Evolutionary conservation across 2,888 invertebrate genomes (phyloP).

Genomic region (Tenodera sinensis): DNA sequence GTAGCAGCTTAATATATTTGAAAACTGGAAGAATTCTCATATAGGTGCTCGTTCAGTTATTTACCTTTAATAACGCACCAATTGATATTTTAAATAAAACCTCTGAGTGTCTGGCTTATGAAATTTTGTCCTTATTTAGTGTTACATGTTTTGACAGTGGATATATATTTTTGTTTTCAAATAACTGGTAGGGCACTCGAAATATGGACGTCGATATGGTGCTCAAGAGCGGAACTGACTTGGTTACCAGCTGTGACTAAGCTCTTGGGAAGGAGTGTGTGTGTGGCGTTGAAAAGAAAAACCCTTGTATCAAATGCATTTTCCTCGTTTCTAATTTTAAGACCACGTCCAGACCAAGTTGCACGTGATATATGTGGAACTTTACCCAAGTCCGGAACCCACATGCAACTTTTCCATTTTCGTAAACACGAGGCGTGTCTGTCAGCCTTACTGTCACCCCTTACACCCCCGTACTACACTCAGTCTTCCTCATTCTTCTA

Average conservation of each 20-base stretch:
- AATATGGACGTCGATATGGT: background rate
- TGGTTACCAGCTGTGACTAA: background rate
- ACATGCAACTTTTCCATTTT: conserved; percentile 20
- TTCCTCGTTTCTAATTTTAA: background rate
- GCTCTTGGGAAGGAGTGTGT: background rate
- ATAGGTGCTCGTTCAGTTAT: no score
- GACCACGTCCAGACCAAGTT: background rate
- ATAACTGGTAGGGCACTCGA: no score
- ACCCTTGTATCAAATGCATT: background rate
- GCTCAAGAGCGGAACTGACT: background rate
- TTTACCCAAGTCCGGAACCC: background rate
- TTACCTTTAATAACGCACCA: no score
- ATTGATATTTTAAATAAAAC: no score
- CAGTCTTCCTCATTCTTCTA: background rate
- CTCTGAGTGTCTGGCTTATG: no score
- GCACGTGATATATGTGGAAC: background rate
- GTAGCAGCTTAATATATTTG: no score
- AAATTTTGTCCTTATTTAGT: no score
- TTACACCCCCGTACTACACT: background rate
- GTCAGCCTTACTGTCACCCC: background rate
- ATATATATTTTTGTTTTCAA: no score
- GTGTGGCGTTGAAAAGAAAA: background rate
- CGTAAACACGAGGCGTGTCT: conserved; percentile 12
- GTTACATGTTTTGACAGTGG: no score
- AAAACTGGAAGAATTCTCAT: no score